Evolutionary conservation across 2,888 invertebrate genomes (phyloP), one percentile per base, ranked within the genome.

Genomic region (Plebejus melissa): DNA sequence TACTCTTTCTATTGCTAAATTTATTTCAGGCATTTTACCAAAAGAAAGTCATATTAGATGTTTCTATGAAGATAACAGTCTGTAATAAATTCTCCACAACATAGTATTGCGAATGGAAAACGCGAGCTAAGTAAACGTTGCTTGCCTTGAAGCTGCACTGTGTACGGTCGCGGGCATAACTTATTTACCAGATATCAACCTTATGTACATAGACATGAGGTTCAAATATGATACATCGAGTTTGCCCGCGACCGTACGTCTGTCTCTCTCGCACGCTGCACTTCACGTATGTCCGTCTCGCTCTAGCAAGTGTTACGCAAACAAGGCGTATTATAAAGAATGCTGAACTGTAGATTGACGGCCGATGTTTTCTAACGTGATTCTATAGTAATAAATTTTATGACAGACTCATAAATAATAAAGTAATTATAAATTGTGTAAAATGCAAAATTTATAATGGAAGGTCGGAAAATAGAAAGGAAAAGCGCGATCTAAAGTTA

Each of bases 71-170:
- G 65, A 65, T 36, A 65, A 65, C 54, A 54, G 65, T 16, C 32
- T 13, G 32, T 65, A 65, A 65, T 65, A 32, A 65, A 65, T 65
- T 65, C 65, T 72, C 77, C 77, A 76, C 79, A 76, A 79, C 86
- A 83, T 85, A 78, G 87, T 84, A 81, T 81, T 77, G 81, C 79
- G 81, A 82, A 80, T 88, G 90, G 89, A 90, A 91, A 88, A 86
- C 88, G 84, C 82, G 83, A 80, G 76, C 77, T 79, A 83, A 87
- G 90, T 89, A 91, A 91, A 91, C 92, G 92, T 92, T 86, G 92
- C 85, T 93, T 89, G 84, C 92, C 92, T 93, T 93, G 92, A 92
- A 85, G 85, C 83, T 83, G 81, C 85, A 84, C 83, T 82, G 82
- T 80, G 78, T 81, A 79, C 77, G 75, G 60, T 78, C 82, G 32